Percentiles rank a stretch among this genome's conserved stretches.
Evolutionary conservation across 2,113 vertebrate genomes (phyloP).

Genomic region (Mixornis gularis): DNA sequence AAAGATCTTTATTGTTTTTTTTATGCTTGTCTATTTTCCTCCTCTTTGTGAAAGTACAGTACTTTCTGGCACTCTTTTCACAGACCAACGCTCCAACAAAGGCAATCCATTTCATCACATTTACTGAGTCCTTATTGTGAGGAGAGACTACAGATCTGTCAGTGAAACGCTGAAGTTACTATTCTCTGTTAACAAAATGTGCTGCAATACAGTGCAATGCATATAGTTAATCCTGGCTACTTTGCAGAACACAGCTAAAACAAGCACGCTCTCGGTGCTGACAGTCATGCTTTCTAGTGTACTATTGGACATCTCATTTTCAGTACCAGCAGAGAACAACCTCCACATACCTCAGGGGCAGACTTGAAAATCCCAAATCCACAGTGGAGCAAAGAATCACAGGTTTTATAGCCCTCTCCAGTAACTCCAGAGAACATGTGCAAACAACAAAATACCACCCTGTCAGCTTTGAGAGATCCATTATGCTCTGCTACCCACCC

Average conservation of each 20-base stretch:
- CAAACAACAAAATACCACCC: not conserved
- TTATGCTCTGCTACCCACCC: not conserved
- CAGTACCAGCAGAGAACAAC: not conserved
- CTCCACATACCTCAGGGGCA: not conserved
- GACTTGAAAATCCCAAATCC: not conserved
- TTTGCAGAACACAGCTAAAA: not conserved
- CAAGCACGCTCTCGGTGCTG: rapidly evolving
- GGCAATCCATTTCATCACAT: not conserved
- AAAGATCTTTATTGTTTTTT: not conserved
- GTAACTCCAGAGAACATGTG: not conserved
- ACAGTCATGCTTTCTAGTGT: not conserved
- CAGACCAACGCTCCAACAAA: not conserved
- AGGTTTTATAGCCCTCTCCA: not conserved
- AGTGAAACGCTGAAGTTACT: not conserved
- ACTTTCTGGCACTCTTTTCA: conserved; percentile 30
- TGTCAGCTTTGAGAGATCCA: not conserved
- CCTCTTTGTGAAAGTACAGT: not conserved
- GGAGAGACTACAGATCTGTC: not conserved
- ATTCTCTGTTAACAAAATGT: not conserved
- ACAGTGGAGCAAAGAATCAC: not conserved
- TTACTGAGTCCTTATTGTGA: not conserved
- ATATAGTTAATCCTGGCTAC: not conserved
- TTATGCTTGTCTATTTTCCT: not conserved
- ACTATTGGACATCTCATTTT: not conserved
- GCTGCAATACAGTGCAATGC: not conserved